A percentile compares a stretch with the other conserved stretches of the same genome.
Conservation (phyloP, 2,113 vertebrate species). For the Myotis davidii region DNA sequence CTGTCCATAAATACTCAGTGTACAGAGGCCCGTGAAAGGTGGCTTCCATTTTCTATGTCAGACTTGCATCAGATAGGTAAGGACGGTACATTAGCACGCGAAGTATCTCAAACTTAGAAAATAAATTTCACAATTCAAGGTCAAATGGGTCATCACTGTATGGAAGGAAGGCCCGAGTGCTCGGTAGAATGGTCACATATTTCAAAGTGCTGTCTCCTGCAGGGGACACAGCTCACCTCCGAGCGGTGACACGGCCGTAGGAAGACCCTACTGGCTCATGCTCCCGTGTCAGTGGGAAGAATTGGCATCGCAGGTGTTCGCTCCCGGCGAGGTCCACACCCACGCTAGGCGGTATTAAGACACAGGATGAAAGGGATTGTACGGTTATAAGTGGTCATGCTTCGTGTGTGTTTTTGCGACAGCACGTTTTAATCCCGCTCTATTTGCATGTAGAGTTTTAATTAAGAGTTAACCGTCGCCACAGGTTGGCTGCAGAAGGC, state of each 20-base stretch:
- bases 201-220: slow-evolving; percentile 64
- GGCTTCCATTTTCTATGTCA: slow-evolving; percentile 67
- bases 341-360: slow-evolving; percentile 68
- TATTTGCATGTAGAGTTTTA: slow-evolving; percentile 87
- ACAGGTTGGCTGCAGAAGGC: slow-evolving; percentile 86
- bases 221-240: slow-evolving; percentile 52
- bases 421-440: slow-evolving; percentile 74
- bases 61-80: slow-evolving; percentile 64
- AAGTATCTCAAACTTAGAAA: slow-evolving; percentile 65
- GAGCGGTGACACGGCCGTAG: background rate
- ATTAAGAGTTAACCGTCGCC: slow-evolving; percentile 90
- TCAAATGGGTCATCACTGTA: slow-evolving; percentile 51
- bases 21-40: background rate
- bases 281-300: slow-evolving; percentile 54
- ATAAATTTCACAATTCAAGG: background rate
- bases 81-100: slow-evolving; percentile 57
- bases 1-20: slow-evolving; percentile 63
- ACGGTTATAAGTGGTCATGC: slow-evolving; percentile 78
- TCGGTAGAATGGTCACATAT: background rate
- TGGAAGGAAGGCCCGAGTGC: background rate
- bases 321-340: slow-evolving; percentile 68
- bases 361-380: slow-evolving; percentile 74
- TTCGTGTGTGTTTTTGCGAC: slow-evolving; percentile 70
- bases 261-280: slow-evolving; percentile 45
- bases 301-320: slow-evolving; percentile 59